These are phyloP conservation scores for Melanaphis sacchari DNA, from an alignment of 1,140 invertebrate species.

Conservation along the genomic window DNA sequence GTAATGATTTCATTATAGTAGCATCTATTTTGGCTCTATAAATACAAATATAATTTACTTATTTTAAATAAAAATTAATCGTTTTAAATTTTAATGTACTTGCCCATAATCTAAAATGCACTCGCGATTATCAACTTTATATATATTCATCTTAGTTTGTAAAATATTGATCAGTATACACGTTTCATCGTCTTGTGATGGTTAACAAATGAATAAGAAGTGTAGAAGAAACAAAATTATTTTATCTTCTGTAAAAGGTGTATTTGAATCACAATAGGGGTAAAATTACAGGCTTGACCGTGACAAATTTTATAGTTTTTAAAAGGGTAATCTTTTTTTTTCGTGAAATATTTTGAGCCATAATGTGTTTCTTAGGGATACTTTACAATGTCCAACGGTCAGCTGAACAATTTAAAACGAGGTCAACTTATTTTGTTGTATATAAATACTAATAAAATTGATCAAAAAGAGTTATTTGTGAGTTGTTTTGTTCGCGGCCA, in stretches of 20 bases:
- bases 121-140: background rate
- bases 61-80: background rate
- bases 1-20: slow-evolving; percentile 27
- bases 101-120: slow-evolving; percentile 22
- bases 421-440: background rate
- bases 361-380: background rate
- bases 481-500: background rate
- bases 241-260: background rate
- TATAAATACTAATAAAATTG: background rate
- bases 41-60: background rate
- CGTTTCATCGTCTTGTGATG: background rate
- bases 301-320: slow-evolving; percentile 45
- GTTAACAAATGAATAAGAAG: background rate
- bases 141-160: background rate
- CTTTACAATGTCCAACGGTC: background rate
- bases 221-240: background rate
- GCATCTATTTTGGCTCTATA: slow-evolving; percentile 29
- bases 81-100: background rate
- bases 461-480: background rate
- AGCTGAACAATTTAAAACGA: background rate
- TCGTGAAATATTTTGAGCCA: background rate
- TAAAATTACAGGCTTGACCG: background rate
- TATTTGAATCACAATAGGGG: background rate
- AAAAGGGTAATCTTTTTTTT: background rate
- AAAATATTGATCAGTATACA: background rate